phyloP scores from a whole-genome alignment of 1,140 invertebrate genomes.

The Platyscapa corneri region DNA sequence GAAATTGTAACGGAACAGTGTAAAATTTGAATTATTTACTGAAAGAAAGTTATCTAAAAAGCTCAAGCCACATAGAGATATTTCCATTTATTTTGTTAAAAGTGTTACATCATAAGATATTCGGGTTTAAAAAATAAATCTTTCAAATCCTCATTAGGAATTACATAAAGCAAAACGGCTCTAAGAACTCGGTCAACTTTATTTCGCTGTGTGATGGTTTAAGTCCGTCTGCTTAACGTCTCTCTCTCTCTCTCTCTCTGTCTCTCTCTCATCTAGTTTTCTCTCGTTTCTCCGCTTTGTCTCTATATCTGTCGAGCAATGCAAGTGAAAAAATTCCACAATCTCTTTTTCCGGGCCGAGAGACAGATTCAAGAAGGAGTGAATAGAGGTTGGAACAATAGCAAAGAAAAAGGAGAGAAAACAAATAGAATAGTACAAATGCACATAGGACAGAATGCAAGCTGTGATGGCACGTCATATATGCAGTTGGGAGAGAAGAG shows the following conservation, averaged over 20 bases:
- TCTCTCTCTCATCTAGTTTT: not conserved
- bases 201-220: not conserved
- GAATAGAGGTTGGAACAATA: conserved; percentile 11
- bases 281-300: not conserved
- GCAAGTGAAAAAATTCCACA: conserved; percentile 30
- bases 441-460: conserved; percentile 11
- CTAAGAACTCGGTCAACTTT: not conserved
- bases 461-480: not conserved
- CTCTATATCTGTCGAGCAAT: not conserved
- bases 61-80: too few species aligned
- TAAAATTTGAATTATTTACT: too few species aligned
- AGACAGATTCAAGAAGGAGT: conserved; percentile 21
- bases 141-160: not conserved
- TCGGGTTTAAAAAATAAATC: not conserved
- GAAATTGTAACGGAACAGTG: too few species aligned
- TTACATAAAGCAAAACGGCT: not conserved
- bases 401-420: conserved; percentile 10
- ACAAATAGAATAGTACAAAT: conserved; percentile 39
- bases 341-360: conserved; percentile 36
- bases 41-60: too few species aligned
- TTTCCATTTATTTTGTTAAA: not conserved
- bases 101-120: not conserved
- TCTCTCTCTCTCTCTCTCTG: too few species aligned
- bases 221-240: not conserved
- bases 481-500: conserved; percentile 4